A percentile compares a stretch with the other conserved stretches of the same genome.
phyloP scores from a whole-genome alignment of 2,888 invertebrate genomes.

The Polydrusus cervinus region DNA sequence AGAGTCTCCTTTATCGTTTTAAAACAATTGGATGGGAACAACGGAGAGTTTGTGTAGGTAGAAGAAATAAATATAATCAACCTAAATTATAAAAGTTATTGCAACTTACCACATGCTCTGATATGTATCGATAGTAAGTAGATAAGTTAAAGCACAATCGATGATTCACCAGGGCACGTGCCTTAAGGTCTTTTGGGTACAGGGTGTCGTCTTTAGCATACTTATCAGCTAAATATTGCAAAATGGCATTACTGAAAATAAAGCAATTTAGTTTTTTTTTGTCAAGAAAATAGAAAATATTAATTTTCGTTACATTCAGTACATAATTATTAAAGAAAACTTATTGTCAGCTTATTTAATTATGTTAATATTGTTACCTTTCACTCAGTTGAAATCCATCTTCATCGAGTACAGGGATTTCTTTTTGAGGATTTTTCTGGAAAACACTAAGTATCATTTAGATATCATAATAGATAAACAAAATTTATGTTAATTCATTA shows the following conservation, averaged over 20 bases:
- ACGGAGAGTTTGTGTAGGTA: no score
- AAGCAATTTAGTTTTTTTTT: background rate
- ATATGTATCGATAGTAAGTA: slow-evolving; percentile 82
- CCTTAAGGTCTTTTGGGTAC: slow-evolving; percentile 82
- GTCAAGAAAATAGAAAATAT: no score
- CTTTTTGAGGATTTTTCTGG: slow-evolving; percentile 86
- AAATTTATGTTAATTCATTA: no score
- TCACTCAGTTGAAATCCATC: slow-evolving; percentile 86
- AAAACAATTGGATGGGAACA: no score
- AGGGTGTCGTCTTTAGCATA: slow-evolving; percentile 78
- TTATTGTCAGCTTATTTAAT: no score
- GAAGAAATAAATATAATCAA: no score
- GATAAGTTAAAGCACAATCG: slow-evolving; percentile 85
- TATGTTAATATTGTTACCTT: slow-evolving; percentile 71
- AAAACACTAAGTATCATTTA: slow-evolving; percentile 57
- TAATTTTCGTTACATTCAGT: no score
- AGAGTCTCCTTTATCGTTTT: no score
- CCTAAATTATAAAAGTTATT: no score
- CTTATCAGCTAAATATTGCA: slow-evolving; percentile 85
- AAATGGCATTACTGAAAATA: slow-evolving; percentile 74
- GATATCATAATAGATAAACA: no score
- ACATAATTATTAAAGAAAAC: no score
- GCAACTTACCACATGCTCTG: slow-evolving; percentile 77
- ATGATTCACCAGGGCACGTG: slow-evolving; percentile 85
- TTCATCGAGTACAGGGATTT: slow-evolving; percentile 86